phyloP scores from a whole-genome alignment of 2,797 vertebrate species.

The Molossus molossus region DNA sequence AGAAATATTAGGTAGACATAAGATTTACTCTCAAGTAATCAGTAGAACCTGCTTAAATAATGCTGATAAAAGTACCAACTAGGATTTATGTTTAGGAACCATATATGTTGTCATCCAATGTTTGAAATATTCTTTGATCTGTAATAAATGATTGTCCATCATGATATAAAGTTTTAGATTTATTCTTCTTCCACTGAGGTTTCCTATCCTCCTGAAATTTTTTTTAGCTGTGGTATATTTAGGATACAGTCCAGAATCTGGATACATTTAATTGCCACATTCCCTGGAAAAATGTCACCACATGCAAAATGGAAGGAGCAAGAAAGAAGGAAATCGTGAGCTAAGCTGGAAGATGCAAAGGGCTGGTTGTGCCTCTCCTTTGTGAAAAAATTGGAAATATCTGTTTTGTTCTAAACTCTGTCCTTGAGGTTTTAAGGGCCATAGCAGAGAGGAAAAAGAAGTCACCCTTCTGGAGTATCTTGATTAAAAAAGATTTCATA shows the following conservation, averaged over 20 bases:
- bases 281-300: not conserved
- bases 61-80: not conserved
- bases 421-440: not conserved
- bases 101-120: not conserved
- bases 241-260: not conserved
- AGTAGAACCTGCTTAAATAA: not conserved
- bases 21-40: not conserved
- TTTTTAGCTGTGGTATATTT: not conserved
- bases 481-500: not conserved
- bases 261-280: not conserved
- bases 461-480: not conserved
- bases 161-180: conserved; percentile 8
- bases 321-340: not conserved
- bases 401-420: not conserved
- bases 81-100: conserved; percentile 8
- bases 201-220: not conserved
- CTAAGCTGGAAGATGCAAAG: not conserved
- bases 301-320: not conserved
- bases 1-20: conserved; percentile 2
- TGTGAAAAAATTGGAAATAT: not conserved
- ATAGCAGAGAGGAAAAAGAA: not conserved
- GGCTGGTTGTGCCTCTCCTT: not conserved
- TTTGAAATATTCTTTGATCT: conserved; percentile 43
- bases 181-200: not conserved
- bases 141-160: not conserved